Conservation (phyloP, 2,113 vertebrate species). For the Martes martes region DNA sequence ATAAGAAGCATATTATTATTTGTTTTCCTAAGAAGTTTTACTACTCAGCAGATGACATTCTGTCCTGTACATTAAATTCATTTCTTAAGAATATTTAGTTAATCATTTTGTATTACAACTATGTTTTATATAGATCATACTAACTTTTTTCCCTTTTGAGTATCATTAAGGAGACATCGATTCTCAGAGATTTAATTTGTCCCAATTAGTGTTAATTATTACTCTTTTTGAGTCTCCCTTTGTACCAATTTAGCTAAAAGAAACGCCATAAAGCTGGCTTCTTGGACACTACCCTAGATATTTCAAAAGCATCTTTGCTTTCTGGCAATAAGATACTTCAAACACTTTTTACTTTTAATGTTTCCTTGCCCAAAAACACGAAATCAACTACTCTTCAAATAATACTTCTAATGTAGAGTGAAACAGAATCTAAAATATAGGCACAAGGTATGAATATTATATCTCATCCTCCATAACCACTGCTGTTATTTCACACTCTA, state of each 20-base stretch:
- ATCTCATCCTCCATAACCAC: not conserved
- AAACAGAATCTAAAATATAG: not conserved
- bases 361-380: not conserved
- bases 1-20: not conserved
- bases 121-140: not conserved
- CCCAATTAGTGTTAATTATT: not conserved
- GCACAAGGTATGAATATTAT: not conserved
- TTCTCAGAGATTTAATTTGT: not conserved
- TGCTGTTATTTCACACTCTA: not conserved
- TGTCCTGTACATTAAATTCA: not conserved
- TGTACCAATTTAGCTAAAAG: not conserved
- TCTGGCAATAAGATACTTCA: not conserved
- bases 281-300: not conserved
- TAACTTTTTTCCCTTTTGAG: not conserved
- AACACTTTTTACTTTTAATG: not conserved
- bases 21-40: not conserved
- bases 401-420: not conserved
- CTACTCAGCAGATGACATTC: not conserved
- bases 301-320: constrained; percentile 4
- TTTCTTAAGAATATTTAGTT: constrained; percentile 1
- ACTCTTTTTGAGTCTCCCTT: not conserved
- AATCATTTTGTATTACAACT: not conserved
- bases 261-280: not conserved
- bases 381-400: not conserved
- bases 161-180: not conserved